These are phyloP conservation scores for Parascotia fuliginaria DNA, from an alignment of 2,888 invertebrate species.

Conservation along the genomic window DNA sequence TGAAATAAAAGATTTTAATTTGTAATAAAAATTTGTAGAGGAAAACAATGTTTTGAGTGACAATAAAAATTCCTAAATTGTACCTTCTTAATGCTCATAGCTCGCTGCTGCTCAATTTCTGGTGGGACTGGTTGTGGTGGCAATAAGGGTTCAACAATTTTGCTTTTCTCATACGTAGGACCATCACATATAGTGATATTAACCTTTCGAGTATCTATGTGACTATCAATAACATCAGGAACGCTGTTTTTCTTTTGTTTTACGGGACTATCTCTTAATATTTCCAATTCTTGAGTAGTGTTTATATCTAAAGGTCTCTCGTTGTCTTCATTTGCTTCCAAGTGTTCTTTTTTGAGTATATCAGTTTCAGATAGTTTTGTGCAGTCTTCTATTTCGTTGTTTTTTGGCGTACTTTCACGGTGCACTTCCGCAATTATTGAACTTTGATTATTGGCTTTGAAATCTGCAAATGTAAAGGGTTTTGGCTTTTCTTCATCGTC, in stretches of 20 bases:
- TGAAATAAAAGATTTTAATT: slow-evolving; percentile 54
- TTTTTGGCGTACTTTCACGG: slow-evolving; percentile 33
- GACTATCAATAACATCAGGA: slow-evolving; percentile 60
- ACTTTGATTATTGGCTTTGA: slow-evolving; percentile 72
- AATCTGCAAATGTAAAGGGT: slow-evolving; percentile 86
- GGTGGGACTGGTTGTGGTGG: slow-evolving; percentile 91
- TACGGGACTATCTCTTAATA: slow-evolving; percentile 25
- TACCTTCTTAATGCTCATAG: slow-evolving; percentile 93
- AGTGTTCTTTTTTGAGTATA: slow-evolving; percentile 17
- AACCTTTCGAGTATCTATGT: slow-evolving; percentile 65
- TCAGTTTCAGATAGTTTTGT: slow-evolving; percentile 26
- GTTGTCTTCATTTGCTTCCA: slow-evolving; percentile 20
- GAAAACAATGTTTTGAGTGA: no score
- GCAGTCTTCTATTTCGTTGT: slow-evolving; percentile 21
- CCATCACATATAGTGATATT: slow-evolving; percentile 76
- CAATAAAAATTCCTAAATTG: no score
- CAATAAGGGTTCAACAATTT: slow-evolving; percentile 76
- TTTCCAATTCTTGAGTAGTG: slow-evolving; percentile 29
- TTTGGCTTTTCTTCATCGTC: slow-evolving; percentile 60
- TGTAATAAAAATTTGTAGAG: no score
- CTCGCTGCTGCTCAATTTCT: slow-evolving; percentile 93
- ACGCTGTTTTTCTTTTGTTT: slow-evolving; percentile 66
- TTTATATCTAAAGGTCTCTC: slow-evolving; percentile 18
- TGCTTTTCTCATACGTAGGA: slow-evolving; percentile 62
- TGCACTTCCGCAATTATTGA: slow-evolving; percentile 50